These are phyloP conservation scores for Hyperoplus lanceolatus DNA, from an alignment of 2,797 vertebrate genomes.

Conservation along the genomic window DNA sequence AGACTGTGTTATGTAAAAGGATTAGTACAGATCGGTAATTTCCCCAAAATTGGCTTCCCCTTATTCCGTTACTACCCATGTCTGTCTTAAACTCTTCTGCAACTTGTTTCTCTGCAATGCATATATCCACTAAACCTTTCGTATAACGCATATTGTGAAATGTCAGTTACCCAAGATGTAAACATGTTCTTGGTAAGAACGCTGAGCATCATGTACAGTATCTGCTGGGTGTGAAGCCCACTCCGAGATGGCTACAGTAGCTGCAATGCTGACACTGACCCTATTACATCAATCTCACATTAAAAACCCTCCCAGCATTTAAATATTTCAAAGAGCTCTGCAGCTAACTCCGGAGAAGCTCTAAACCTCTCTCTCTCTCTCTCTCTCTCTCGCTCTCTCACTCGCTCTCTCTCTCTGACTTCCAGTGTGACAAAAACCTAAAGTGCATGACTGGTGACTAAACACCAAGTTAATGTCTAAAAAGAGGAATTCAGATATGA, in stretches of 20 bases:
- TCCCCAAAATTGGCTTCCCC: constrained; percentile 32
- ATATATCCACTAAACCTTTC: constrained; percentile 8
- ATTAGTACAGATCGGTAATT: constrained; percentile 49
- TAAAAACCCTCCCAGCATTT: constrained; percentile 79
- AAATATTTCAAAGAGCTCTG: constrained; percentile 85
- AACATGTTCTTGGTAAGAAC: constrained; percentile 46
- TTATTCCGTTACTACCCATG: constrained; percentile 19
- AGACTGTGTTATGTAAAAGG: constrained; percentile 50
- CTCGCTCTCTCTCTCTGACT: constrained; percentile 12
- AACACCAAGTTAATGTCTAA: constrained; percentile 35
- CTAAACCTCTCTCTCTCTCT: constrained; percentile 27
- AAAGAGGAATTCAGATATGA: constrained; percentile 15
- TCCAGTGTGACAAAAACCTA: too few relatives aligned
- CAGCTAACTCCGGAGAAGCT: constrained; percentile 64
- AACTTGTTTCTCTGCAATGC: constrained; percentile 19
- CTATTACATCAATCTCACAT: constrained; percentile 85
- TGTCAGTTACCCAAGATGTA: constrained; percentile 18
- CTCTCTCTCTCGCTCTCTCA: neutral
- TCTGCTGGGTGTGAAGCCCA: constrained; percentile 50
- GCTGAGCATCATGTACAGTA: constrained; percentile 40
- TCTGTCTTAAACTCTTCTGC: constrained; percentile 9
- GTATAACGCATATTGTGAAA: constrained; percentile 9
- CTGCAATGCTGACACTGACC: constrained; percentile 76
- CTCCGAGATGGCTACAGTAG: constrained; percentile 54
- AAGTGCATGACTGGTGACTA: constrained; percentile 24